Base-by-base conservation (phyloP, 2,888 invertebrate genomes). In the Drepanosiphum platanoidis region DNA sequence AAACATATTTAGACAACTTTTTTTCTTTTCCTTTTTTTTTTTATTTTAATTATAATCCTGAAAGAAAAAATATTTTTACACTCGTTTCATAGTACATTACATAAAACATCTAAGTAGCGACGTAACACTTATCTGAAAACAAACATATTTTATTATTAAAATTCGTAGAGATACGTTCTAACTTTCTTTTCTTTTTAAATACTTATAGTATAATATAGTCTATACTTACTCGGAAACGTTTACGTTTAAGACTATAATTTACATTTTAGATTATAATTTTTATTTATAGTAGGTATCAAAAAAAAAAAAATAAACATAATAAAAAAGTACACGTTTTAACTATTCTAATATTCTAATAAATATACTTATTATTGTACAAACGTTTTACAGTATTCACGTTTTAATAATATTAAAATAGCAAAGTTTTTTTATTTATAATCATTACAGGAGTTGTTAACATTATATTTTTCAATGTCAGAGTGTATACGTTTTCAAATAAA, bases 71-170 rank as follows among this genome's bases (percentile, higher is more conserved):
- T 30, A 64, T 64, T 64, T 64, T 27, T 3, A 30, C 13, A 30
- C 64, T 64, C 22, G 30, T 27, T 64, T 64, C 11, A 27, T 30
- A 64, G 61, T 64, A 27, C 30, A 30, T 64, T 64, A 27, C 27
- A 27, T 64, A 27, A 64, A 64, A 64, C 30, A 27, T 27, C 64
- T 27, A 30, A 64, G 30, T 64, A 64, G 27, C 13, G 3, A 11
- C 13, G 30, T 30, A 27, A 64, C 13, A 64, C 30, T 64, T 64
- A 30, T 64, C 18, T 64, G 30, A 64, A 27, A 30, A 64, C 64
- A 64, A 64, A 27, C 11, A 64, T 30, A 64, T 64, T 64, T 64
- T 27, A 64, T 61, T 30, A 27, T 64, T 64, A 64, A 64, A 64
- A 13, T 27, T 27, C 3, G 64, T 30, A 1, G 30, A 30, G 3